Conservation (phyloP, 2,113 vertebrate genomes). For the Scopus umbretta region DNA sequence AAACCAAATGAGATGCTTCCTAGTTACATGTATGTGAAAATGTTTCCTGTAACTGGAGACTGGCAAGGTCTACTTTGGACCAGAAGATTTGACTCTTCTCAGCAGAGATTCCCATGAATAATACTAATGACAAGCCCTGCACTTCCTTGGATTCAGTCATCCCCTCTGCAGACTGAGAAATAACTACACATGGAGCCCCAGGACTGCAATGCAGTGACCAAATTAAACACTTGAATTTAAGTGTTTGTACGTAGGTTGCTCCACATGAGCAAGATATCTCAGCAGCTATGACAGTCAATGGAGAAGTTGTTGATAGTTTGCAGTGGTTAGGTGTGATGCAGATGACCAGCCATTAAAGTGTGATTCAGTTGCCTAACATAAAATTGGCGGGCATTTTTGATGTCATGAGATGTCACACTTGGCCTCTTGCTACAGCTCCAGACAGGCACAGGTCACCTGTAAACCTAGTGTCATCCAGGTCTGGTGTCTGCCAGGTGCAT, state of each 20-base stretch:
- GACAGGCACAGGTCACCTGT: not conserved
- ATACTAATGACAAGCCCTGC: not conserved
- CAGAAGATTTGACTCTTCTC: not conserved
- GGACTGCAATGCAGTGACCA: not conserved
- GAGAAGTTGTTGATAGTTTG: not conserved
- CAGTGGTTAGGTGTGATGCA: not conserved
- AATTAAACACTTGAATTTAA: not conserved
- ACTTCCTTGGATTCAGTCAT: not conserved
- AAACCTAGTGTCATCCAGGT: not conserved
- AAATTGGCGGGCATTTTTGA: not conserved
- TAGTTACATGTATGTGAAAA: not conserved
- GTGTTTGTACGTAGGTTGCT: not conserved
- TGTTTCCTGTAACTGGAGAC: not conserved
- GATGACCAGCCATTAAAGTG: not conserved
- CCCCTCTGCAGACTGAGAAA: not conserved
- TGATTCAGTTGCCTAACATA: not conserved
- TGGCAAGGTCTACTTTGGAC: not conserved
- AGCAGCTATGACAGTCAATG: not conserved
- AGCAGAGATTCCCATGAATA: not conserved
- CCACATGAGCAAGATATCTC: not conserved
- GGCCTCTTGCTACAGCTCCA: not conserved
- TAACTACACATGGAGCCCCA: not conserved
- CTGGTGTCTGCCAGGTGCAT: not conserved
- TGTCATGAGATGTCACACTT: not conserved
- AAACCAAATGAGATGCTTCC: not conserved